phyloP scores from a whole-genome alignment of 2,888 invertebrate species.

The Neria commutata region DNA sequence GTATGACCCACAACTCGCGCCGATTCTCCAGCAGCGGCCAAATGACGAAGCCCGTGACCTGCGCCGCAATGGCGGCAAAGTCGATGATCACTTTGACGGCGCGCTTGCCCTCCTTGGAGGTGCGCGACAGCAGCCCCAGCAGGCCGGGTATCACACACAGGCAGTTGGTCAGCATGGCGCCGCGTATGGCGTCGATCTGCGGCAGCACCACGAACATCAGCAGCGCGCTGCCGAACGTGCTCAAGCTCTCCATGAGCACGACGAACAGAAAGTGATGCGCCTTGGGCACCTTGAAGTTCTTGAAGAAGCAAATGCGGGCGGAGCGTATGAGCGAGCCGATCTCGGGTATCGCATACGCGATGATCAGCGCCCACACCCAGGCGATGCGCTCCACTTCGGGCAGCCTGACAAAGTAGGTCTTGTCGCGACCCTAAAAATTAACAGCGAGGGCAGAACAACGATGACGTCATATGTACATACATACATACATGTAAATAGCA shows the following conservation, averaged over 20 bases:
- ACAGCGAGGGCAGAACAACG: conserved; percentile 7
- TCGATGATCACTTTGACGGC: conserved; percentile 82
- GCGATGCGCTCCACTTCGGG: conserved; percentile 86
- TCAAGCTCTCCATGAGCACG: conserved; percentile 84
- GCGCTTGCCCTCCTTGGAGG: conserved; percentile 79
- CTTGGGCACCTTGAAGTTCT: conserved; percentile 78
- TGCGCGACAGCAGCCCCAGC: conserved; percentile 78
- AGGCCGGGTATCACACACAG: conserved; percentile 84
- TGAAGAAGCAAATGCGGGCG: conserved; percentile 87
- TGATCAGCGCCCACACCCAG: conserved; percentile 91
- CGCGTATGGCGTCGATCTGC: conserved; percentile 90
- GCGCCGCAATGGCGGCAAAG: conserved; percentile 83
- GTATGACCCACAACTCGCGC: conserved; percentile 83
- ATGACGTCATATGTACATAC: not conserved
- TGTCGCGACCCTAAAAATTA: conserved; percentile 76
- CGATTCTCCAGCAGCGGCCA: conserved; percentile 86
- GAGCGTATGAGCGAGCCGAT: conserved; percentile 84
- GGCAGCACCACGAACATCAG: conserved; percentile 89
- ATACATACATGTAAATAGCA: not conserved
- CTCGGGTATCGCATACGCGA: conserved; percentile 88
- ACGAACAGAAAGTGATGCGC: conserved; percentile 64
- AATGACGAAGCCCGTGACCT: conserved; percentile 88
- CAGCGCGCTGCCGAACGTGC: conserved; percentile 84
- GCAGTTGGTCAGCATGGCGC: conserved; percentile 95
- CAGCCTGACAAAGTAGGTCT: conserved; percentile 79